Percentiles rank a stretch among this genome's conserved stretches.
Conservation (phyloP, 2,113 vertebrate species). For the Agapornis roseicollis region DNA sequence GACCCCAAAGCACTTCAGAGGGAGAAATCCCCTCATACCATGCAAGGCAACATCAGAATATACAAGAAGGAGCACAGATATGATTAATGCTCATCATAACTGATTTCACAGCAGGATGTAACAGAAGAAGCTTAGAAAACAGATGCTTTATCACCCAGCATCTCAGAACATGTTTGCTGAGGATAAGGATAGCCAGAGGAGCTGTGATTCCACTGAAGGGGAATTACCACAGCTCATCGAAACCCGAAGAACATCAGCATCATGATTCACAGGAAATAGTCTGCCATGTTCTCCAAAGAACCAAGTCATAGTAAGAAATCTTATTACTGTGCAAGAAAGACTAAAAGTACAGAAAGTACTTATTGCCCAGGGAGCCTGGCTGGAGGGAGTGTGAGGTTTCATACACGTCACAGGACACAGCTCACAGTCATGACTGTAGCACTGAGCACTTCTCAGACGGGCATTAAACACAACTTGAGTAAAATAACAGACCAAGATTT, state of each 20-base stretch:
- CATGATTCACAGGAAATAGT: neutral
- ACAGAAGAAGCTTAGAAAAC: constrained; percentile 28
- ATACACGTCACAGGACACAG: neutral
- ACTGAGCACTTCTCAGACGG: neutral
- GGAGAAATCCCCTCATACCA: neutral
- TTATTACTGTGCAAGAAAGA: neutral
- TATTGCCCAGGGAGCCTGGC: neutral
- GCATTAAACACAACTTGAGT: neutral
- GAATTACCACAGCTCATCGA: neutral
- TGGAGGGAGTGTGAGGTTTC: neutral
- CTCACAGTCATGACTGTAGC: neutral
- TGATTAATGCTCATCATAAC: neutral
- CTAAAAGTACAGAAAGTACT: neutral
- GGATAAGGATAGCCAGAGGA: neutral
- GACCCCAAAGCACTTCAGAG: neutral
- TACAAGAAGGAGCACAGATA: neutral
- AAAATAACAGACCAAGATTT: neutral
- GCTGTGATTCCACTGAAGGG: neutral
- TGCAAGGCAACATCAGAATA: neutral
- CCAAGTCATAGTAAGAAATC: neutral
- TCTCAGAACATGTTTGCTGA: constrained; percentile 47
- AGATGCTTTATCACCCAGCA: constrained; percentile 18
- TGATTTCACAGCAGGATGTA: constrained; percentile 24
- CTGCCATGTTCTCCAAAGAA: neutral
- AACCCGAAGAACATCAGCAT: neutral